These are phyloP conservation scores for Xylophagus ater DNA, from an alignment of 2,888 invertebrate species.

Conservation along the genomic window DNA sequence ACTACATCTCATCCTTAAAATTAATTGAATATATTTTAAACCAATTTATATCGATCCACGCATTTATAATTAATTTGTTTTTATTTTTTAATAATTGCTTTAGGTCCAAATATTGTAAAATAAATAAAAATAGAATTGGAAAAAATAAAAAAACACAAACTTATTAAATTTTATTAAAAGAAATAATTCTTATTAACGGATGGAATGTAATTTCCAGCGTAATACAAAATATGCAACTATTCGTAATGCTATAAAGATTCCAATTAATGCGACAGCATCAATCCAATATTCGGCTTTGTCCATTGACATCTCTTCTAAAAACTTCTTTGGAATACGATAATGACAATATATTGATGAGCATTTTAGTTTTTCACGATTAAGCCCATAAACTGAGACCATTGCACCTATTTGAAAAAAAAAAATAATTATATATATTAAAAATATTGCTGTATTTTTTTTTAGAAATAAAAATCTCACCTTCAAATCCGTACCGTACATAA, in stretches of 20 bases:
- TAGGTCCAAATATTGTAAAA: too few species aligned
- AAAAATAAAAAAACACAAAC: too few species aligned
- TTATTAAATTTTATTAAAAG: too few species aligned
- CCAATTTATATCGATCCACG: too few species aligned
- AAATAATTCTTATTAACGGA: constrained; percentile 38
- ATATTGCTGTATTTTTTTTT: neutral
- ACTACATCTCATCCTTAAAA: too few species aligned
- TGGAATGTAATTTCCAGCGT: constrained; percentile 60
- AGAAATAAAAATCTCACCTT: constrained; percentile 42
- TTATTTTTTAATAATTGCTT: too few species aligned
- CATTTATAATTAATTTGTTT: too few species aligned
- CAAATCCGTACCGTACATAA: constrained; percentile 85
- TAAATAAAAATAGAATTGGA: too few species aligned
- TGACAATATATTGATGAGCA: constrained; percentile 78
- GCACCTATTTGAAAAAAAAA: constrained; percentile 43
- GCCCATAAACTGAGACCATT: constrained; percentile 84
- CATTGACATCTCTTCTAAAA: constrained; percentile 79
- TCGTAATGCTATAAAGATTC: constrained; percentile 67
- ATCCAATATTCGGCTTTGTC: constrained; percentile 66
- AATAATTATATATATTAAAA: constrained; percentile 2
- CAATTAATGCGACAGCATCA: constrained; percentile 70
- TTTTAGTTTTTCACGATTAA: constrained; percentile 65
- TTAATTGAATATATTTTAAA: too few species aligned
- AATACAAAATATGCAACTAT: constrained; percentile 72
- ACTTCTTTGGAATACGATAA: constrained; percentile 66